Evolutionary conservation across 1,140 invertebrate species (phyloP).

Genomic region (Ostrea edulis): DNA sequence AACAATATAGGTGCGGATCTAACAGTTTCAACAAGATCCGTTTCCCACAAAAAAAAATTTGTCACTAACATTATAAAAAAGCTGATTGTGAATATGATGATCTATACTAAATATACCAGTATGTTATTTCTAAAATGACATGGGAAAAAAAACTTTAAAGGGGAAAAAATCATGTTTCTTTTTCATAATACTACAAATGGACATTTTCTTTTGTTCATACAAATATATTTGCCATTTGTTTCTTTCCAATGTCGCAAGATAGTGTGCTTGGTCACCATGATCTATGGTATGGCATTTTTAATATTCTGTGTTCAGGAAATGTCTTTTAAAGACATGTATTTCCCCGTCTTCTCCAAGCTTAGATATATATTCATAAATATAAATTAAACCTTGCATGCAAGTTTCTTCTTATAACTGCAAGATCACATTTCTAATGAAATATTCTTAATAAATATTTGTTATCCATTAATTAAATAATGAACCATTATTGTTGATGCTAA

Average conservation of each 20-base stretch:
- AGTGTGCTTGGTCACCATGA: neutral
- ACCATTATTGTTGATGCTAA: neutral
- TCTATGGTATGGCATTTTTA: neutral
- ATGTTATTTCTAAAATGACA: neutral
- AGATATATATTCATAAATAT: neutral
- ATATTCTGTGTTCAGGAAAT: neutral
- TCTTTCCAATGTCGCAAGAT: neutral
- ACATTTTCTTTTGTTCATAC: neutral
- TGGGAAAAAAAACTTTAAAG: neutral
- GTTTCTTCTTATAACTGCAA: neutral
- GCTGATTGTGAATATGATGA: constrained; percentile 15
- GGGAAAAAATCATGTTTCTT: neutral
- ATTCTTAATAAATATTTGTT: constrained; percentile 1
- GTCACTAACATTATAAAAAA: neutral
- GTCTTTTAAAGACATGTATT: neutral
- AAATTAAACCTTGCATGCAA: neutral
- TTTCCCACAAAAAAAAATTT: neutral
- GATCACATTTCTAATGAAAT: neutral
- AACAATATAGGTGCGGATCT: neutral
- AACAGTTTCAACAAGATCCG: constrained; percentile 2
- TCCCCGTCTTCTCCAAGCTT: neutral
- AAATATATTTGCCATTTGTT: neutral
- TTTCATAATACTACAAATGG: neutral
- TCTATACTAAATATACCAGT: constrained; percentile 11
- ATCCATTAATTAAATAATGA: neutral